Conservation (phyloP, 2,797 vertebrate genomes). For the Danio tinwini region DNA sequence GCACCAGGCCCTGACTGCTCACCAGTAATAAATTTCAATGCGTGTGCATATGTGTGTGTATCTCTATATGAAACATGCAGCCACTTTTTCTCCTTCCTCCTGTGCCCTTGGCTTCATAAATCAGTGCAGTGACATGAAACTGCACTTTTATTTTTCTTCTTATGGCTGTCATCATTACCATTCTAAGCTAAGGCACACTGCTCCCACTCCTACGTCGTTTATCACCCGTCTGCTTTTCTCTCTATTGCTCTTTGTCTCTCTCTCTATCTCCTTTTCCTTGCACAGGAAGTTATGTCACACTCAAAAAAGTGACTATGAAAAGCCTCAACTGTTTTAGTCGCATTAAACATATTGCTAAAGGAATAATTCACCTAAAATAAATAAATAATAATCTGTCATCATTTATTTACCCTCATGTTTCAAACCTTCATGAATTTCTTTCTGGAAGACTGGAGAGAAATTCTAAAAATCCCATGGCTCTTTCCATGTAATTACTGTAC, state of each 20-base stretch:
- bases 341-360: constrained; percentile 16
- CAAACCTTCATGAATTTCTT: not conserved
- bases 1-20: constrained; percentile 41
- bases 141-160: constrained; percentile 59
- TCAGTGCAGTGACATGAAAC: constrained; percentile 62
- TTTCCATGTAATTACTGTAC: not conserved
- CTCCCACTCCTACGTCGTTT: constrained; percentile 56
- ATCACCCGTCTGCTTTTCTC: constrained; percentile 52
- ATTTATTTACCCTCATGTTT: not conserved
- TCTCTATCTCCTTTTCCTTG: constrained; percentile 16
- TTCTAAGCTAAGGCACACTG: constrained; percentile 60
- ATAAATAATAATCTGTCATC: not conserved
- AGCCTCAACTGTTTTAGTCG: constrained; percentile 16
- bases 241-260: constrained; percentile 14
- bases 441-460: not conserved
- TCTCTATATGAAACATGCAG: constrained; percentile 22
- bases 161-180: constrained; percentile 67
- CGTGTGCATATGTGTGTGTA: constrained; percentile 9
- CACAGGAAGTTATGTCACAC: constrained; percentile 42
- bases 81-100: constrained; percentile 47
- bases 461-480: not conserved
- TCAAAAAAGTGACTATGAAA: not conserved
- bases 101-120: constrained; percentile 60
- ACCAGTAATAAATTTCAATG: constrained; percentile 49
- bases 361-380: not conserved